A percentile compares a stretch with the other conserved stretches of the same genome.
phyloP scores from a whole-genome alignment of 2,797 vertebrate species.

The Botia kubotai region DNA sequence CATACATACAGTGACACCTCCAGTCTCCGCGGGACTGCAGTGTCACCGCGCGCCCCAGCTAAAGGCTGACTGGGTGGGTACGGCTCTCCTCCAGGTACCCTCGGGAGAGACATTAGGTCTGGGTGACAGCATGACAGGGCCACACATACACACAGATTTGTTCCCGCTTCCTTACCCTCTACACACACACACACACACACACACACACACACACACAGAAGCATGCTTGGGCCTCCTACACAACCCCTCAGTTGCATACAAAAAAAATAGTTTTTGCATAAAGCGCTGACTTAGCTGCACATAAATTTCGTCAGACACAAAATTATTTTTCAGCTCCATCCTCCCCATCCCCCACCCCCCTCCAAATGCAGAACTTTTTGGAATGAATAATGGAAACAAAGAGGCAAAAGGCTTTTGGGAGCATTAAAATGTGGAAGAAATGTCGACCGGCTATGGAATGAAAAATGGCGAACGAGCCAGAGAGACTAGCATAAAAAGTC shows the following conservation, averaged over 20 bases:
- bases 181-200: conserved; percentile 47
- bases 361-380: conserved; percentile 76
- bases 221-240: conserved; percentile 68
- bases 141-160: conserved; percentile 57
- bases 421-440: conserved; percentile 58
- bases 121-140: conserved; percentile 83
- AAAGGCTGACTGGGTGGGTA: conserved; percentile 80
- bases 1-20: conserved; percentile 83
- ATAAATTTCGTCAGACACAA: conserved; percentile 74
- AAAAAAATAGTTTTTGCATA: conserved; percentile 79
- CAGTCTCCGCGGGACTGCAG: conserved; percentile 79
- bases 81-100: conserved; percentile 83
- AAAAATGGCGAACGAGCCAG: conserved; percentile 30
- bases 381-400: conserved; percentile 84
- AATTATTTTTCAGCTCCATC: conserved; percentile 72
- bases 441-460: conserved; percentile 43
- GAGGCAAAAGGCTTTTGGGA: conserved; percentile 66
- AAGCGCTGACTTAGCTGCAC: conserved; percentile 78
- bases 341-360: conserved; percentile 64
- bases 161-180: neutral
- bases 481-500: conserved; percentile 41
- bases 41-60: conserved; percentile 81
- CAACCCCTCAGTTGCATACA: conserved; percentile 72
- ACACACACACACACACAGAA: conserved; percentile 34
- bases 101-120: conserved; percentile 80